Percentiles rank a stretch among this genome's conserved stretches.
These are phyloP conservation scores for Crotalus adamanteus DNA, from an alignment of 2,797 vertebrate species.

Conservation along the genomic window DNA sequence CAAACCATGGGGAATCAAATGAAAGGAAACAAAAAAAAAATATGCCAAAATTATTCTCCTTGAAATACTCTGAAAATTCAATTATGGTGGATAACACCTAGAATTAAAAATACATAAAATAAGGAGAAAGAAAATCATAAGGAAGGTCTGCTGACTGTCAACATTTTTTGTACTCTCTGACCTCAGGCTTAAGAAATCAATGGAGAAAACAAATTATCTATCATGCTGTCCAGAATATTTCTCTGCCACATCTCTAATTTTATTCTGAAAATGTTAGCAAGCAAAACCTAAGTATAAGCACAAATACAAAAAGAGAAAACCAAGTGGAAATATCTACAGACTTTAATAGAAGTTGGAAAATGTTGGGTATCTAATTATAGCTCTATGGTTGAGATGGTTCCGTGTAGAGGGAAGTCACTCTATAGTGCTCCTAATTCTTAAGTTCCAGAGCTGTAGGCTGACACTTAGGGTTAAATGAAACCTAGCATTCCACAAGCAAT, in stretches of 20 bases:
- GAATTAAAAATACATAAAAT: not conserved
- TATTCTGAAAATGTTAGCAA: conserved; percentile 15
- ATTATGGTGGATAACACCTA: conserved; percentile 15
- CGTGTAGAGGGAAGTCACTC: not conserved
- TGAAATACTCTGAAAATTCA: conserved; percentile 9
- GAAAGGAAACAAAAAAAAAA: not conserved
- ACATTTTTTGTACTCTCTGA: not conserved
- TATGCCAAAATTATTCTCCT: conserved; percentile 16
- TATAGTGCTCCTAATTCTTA: not conserved
- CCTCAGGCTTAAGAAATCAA: not conserved
- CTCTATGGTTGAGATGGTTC: not conserved
- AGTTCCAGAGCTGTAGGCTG: not conserved
- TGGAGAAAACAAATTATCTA: not conserved
- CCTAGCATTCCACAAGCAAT: no score
- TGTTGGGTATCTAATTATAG: not conserved
- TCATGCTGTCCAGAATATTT: not conserved
- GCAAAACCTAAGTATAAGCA: not conserved
- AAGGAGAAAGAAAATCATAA: not conserved
- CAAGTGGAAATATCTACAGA: not conserved
- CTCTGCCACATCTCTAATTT: not conserved
- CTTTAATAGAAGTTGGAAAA: not conserved
- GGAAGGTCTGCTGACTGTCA: not conserved
- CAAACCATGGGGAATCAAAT: not conserved
- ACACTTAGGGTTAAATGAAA: not conserved
- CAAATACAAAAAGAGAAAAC: not conserved